phyloP scores from a whole-genome alignment of 2,797 vertebrate species.

The Acipenser transmontanus region DNA sequence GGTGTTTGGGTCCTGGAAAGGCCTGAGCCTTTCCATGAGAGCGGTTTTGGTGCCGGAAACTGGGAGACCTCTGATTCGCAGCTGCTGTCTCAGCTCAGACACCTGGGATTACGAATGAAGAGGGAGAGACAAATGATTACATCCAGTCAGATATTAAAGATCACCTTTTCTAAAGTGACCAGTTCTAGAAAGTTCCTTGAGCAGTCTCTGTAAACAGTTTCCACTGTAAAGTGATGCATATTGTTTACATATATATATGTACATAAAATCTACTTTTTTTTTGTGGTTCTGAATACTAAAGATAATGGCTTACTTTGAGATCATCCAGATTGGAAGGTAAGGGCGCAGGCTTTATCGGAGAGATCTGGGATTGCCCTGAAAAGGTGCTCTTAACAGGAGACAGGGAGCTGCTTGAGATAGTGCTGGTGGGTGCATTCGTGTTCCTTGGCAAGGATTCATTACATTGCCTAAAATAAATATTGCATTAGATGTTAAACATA shows the following conservation, averaged over 20 bases:
- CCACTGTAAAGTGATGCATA: too few species aligned
- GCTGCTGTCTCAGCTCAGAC: constrained; percentile 89
- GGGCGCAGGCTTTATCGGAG: constrained; percentile 78
- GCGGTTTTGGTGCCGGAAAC: constrained; percentile 94
- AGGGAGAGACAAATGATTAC: neutral
- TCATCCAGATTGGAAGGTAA: constrained; percentile 92
- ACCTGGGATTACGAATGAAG: constrained; percentile 58
- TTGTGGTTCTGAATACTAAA: too few species aligned
- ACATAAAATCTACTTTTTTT: too few species aligned
- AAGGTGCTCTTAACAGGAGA: constrained; percentile 85
- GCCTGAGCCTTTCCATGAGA: constrained; percentile 85
- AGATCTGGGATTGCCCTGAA: constrained; percentile 72
- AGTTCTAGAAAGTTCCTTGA: too few species aligned
- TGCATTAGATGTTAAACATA: too few species aligned
- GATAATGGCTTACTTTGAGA: constrained; percentile 70
- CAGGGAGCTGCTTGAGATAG: constrained; percentile 63
- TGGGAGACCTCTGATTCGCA: constrained; percentile 86
- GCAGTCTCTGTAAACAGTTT: too few species aligned
- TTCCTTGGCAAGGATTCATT: constrained; percentile 71
- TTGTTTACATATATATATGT: too few species aligned
- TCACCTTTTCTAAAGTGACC: too few species aligned
- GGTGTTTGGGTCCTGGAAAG: constrained; percentile 77
- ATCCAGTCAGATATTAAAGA: too few species aligned
- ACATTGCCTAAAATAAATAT: constrained; percentile 54
- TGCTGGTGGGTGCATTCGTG: constrained; percentile 56